Conservation (phyloP, 2,888 invertebrate genomes). For the Eupeodes luniger region DNA sequence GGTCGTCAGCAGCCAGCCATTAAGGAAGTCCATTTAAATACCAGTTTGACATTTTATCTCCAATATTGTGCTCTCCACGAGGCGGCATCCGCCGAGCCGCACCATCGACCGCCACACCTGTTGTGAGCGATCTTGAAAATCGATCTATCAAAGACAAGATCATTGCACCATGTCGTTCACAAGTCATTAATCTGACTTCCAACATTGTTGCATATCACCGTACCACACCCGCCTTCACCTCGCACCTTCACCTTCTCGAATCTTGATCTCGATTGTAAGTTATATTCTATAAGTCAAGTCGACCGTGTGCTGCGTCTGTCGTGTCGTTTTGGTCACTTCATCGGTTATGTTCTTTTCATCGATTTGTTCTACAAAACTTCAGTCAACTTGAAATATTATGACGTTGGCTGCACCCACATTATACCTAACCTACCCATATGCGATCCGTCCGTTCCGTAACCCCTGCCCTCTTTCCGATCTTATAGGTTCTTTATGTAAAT, state of each 20-base stretch:
- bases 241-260: neutral
- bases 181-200: slow-evolving; percentile 61
- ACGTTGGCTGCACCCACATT: slow-evolving; percentile 49
- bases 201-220: slow-evolving; percentile 60
- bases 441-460: slow-evolving; percentile 11
- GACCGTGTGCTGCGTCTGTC: neutral
- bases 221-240: neutral
- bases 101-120: slow-evolving; percentile 57
- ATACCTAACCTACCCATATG: neutral
- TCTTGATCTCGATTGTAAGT: neutral
- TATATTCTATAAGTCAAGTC: neutral
- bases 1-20: slow-evolving; percentile 36
- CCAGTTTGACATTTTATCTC: slow-evolving; percentile 66
- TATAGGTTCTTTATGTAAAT: slow-evolving; percentile 12
- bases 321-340: neutral
- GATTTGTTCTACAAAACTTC: slow-evolving; percentile 39
- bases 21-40: slow-evolving; percentile 71
- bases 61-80: neutral
- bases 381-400: slow-evolving; percentile 51
- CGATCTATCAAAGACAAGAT: slow-evolving; percentile 68
- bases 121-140: slow-evolving; percentile 71
- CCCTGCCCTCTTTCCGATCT: neutral
- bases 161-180: slow-evolving; percentile 59
- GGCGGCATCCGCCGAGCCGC: no score
- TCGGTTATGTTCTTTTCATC: slow-evolving; percentile 5